Base-by-base conservation (phyloP, 2,888 invertebrate species). In the Tachina fera region DNA sequence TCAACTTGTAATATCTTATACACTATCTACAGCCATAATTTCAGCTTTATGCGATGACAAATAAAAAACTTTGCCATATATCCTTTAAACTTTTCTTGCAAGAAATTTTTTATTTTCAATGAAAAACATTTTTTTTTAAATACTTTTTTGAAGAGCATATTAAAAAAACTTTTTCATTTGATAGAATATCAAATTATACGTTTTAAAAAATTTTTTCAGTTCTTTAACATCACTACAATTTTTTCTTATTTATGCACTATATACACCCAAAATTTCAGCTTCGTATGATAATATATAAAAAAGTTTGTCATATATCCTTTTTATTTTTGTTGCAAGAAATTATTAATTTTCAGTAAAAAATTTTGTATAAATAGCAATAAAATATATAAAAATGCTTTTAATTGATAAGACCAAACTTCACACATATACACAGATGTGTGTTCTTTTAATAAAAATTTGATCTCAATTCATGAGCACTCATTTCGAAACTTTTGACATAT, bases 301-400 rank as follows among this genome's bases (percentile, higher is more conserved):
- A 51, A 6, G 4, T 51, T 74, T n/a, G 9, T 6, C 51, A 19
- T n/a, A 63, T 74, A 51, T 74, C 74, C 61, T 74, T 74, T 74
- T 10, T 61, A 63, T 68, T 39, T 51, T 14, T n/a, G 41, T n/a
- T 4, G 19, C 10, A 51, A 19, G 0, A 51, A 51, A 60, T 9
- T 2, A n/a, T 41, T 60, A 5, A 31, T 6, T 31, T 31, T 31
- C 31, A 31, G 6, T 2, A 4, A 31, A 31, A 31, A 31, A 31
- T 31, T 31, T 0, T 31, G 31, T 31, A 31, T 3, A 31, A 31
- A 31, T 31, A 31, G 3, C 3, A 31, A 31, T 31, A 3, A 4
- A 31, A 31, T 31, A 31, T 31, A 31, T 6, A 6, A 5, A 31
- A 31, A 31, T 6, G 6, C 2, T 6, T 31, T 31, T 31, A 31